These are phyloP conservation scores for Heliornis fulica DNA, from an alignment of 2,113 vertebrate genomes.

Conservation along the genomic window DNA sequence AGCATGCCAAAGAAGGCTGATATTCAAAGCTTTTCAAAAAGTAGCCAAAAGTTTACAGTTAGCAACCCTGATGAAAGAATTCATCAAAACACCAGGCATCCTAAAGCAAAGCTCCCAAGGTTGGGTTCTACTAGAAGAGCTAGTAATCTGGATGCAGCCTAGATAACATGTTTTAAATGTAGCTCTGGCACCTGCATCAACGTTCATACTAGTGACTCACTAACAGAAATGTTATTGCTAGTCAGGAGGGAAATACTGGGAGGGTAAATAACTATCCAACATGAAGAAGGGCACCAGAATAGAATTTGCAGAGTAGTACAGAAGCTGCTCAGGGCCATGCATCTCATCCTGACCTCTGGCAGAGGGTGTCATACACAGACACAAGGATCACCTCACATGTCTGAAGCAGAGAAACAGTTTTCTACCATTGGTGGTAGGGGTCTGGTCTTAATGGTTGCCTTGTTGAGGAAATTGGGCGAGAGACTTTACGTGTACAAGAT, in stretches of 20 bases:
- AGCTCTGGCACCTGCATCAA: neutral
- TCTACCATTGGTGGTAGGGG: neutral
- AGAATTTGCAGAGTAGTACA: fast-evolving
- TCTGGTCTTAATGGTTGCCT: neutral
- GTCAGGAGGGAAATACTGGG: neutral
- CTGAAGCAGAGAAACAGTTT: neutral
- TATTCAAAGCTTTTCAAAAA: neutral
- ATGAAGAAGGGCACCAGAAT: neutral
- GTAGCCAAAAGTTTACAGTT: neutral
- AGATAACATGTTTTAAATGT: neutral
- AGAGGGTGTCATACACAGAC: neutral
- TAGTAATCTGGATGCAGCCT: neutral
- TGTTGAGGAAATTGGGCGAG: neutral
- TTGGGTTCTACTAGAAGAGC: neutral
- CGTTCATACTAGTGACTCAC: neutral
- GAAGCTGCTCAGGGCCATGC: neutral
- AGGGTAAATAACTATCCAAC: neutral
- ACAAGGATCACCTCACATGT: neutral
- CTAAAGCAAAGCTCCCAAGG: neutral
- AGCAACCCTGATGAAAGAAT: neutral
- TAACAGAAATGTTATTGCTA: neutral
- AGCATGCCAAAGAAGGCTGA: neutral
- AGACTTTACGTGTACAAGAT: neutral
- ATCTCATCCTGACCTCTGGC: neutral
- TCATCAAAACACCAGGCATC: neutral